Percentiles rank a stretch among this genome's conserved stretches.
Conservation (phyloP, 1,140 invertebrate species). For the Drosophila melanica region DNA sequence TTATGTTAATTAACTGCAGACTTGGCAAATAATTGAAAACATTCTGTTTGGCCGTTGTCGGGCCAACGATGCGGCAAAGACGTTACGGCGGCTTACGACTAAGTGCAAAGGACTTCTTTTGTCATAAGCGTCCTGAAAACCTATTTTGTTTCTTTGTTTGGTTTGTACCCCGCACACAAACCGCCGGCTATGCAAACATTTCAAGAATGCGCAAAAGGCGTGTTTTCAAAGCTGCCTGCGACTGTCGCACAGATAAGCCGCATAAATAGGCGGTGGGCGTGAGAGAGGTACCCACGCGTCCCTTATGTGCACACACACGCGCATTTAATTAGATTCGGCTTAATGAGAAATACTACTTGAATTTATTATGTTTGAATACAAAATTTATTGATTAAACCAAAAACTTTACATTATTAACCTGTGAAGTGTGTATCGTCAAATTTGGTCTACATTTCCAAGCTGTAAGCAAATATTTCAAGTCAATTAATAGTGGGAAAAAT, state of each 20-base stretch:
- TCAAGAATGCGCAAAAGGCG: constrained; percentile 39
- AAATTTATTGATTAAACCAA: background rate
- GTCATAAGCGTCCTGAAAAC: constrained; percentile 12
- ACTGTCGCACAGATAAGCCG: constrained; percentile 20
- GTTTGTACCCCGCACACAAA: constrained; percentile 16
- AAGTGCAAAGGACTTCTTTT: constrained; percentile 66
- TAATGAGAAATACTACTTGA: background rate
- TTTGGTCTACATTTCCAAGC: background rate
- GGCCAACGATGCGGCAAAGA: constrained; percentile 38
- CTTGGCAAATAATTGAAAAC: constrained; percentile 52
- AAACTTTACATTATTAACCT: background rate
- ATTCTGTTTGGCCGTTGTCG: constrained; percentile 45
- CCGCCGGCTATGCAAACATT: constrained; percentile 40
- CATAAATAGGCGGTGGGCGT: background rate
- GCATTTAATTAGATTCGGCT: constrained; percentile 25
- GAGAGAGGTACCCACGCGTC: background rate
- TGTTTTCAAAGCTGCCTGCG: background rate
- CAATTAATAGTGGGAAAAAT: background rate
- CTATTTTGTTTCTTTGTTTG: constrained; percentile 41
- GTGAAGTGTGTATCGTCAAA: background rate
- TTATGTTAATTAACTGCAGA: constrained; percentile 75
- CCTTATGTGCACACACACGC: constrained; percentile 4
- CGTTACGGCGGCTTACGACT: constrained; percentile 51
- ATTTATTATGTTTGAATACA: background rate
- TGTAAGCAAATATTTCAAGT: background rate